These are phyloP conservation scores for Cydia splendana DNA, from an alignment of 1,140 invertebrate genomes.

Conservation along the genomic window DNA sequence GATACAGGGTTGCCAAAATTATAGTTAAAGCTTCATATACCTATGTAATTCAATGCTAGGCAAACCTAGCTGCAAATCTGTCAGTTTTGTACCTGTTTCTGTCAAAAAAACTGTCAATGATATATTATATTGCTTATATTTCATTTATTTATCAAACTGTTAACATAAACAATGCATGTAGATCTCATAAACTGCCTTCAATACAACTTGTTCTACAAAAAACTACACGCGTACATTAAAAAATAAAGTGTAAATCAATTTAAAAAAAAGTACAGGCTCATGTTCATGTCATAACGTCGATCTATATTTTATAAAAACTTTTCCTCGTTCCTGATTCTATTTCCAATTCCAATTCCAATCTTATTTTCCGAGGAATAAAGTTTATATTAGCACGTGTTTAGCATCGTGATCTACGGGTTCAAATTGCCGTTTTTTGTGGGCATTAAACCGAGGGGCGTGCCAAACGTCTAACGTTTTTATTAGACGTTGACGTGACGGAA, in stretches of 20 bases:
- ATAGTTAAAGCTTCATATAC: not conserved
- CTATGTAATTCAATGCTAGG: too few relatives aligned
- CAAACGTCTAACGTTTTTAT: constrained; percentile 27
- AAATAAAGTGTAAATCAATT: constrained; percentile 8
- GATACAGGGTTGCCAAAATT: not conserved
- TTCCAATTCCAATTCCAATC: not conserved
- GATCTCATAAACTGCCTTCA: not conserved
- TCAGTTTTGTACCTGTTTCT: too few relatives aligned
- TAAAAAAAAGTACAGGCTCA: constrained; percentile 16
- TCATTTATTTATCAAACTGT: too few relatives aligned
- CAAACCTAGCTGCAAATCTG: too few relatives aligned
- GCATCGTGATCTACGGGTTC: constrained; percentile 7
- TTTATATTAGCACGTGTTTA: not conserved
- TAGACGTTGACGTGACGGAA: constrained; percentile 10
- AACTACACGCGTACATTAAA: constrained; percentile 1
- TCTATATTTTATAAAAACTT: constrained; percentile 21
- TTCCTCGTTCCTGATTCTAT: not conserved
- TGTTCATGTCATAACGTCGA: constrained; percentile 17
- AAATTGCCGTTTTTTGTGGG: constrained; percentile 13
- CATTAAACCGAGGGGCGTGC: constrained; percentile 32
- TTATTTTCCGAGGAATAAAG: not conserved
- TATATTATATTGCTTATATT: too few relatives aligned
- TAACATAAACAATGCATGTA: too few relatives aligned
- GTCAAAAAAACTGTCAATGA: too few relatives aligned
- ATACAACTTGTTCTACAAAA: not conserved